Conservation (phyloP, 1,140 invertebrate genomes). For the Triops longicaudatus region DNA sequence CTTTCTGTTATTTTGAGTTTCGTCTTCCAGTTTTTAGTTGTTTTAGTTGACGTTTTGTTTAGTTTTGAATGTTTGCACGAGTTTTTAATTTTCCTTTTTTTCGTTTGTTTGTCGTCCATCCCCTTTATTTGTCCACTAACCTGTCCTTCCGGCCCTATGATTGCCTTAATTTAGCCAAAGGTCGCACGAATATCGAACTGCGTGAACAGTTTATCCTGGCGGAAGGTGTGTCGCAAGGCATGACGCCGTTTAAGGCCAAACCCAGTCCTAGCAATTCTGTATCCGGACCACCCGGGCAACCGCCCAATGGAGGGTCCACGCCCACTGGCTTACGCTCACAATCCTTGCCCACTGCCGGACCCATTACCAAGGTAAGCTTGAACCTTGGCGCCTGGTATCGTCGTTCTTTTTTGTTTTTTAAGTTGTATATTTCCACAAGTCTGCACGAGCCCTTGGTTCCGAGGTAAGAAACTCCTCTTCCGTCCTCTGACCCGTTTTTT, state of each 20-base stretch:
- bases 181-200: conserved; percentile 97
- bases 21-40: background rate
- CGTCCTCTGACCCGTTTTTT: background rate
- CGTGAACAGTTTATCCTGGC: conserved; percentile 97
- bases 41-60: conserved; percentile 18
- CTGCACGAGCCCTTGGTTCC: conserved; percentile 21
- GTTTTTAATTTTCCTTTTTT: conserved; percentile 20
- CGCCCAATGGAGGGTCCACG: conserved; percentile 28
- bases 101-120: conserved; percentile 11
- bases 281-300: conserved; percentile 50
- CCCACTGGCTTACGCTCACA: conserved; percentile 45
- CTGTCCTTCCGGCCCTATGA: conserved; percentile 16
- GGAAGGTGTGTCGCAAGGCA: conserved; percentile 92
- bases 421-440: conserved; percentile 36
- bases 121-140: background rate
- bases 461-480: background rate
- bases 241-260: conserved; percentile 89
- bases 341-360: conserved; percentile 59
- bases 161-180: conserved; percentile 68
- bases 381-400: background rate
- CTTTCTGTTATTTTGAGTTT: conserved; percentile 6
- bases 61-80: conserved; percentile 29
- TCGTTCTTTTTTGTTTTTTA: conserved; percentile 17
- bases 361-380: conserved; percentile 76
- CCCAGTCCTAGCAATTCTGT: conserved; percentile 61